phyloP scores from a whole-genome alignment of 2,888 invertebrate genomes.

The Troglohyphantes excavatus region DNA sequence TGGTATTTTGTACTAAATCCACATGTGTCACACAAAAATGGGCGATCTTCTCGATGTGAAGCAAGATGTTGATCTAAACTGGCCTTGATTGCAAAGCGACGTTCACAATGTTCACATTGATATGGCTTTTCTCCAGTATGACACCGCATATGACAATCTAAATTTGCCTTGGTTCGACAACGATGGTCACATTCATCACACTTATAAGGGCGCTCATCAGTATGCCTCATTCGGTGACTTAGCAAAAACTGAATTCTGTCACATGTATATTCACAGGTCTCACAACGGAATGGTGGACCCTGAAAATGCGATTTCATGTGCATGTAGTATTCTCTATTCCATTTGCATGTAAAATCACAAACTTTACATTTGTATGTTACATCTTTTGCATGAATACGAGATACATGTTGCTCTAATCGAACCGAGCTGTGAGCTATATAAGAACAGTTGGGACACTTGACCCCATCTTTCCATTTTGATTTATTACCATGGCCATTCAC shows the following conservation, averaged over 20 bases:
- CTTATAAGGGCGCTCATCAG: conserved; percentile 83
- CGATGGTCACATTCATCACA: conserved; percentile 85
- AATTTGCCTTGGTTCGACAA: conserved; percentile 85
- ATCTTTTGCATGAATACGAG: conserved; percentile 85
- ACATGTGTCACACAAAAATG: conserved; percentile 87
- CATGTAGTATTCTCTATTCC: conserved; percentile 86
- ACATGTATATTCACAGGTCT: conserved; percentile 85
- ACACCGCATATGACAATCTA: conserved; percentile 85
- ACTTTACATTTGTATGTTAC: conserved; percentile 86
- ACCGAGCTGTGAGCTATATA: conserved; percentile 84
- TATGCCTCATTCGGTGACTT: conserved; percentile 86
- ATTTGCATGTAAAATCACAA: conserved; percentile 86
- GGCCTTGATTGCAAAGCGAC: conserved; percentile 85
- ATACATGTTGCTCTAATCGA: conserved; percentile 85
- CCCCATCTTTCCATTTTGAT: conserved; percentile 80
- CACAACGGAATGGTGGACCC: conserved; percentile 87
- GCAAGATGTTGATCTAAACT: conserved; percentile 86
- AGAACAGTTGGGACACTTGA: conserved; percentile 85
- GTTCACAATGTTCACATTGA: conserved; percentile 85
- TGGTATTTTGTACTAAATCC: conserved; percentile 87
- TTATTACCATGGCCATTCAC: conserved; percentile 74
- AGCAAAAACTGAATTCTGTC: conserved; percentile 85
- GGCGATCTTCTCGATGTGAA: conserved; percentile 85
- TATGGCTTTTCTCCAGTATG: conserved; percentile 86
- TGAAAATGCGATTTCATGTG: conserved; percentile 86